A percentile compares a stretch with the other conserved stretches of the same genome.
phyloP scores from a whole-genome alignment of 2,113 vertebrate species.

The Microcebus griseorufus region DNA sequence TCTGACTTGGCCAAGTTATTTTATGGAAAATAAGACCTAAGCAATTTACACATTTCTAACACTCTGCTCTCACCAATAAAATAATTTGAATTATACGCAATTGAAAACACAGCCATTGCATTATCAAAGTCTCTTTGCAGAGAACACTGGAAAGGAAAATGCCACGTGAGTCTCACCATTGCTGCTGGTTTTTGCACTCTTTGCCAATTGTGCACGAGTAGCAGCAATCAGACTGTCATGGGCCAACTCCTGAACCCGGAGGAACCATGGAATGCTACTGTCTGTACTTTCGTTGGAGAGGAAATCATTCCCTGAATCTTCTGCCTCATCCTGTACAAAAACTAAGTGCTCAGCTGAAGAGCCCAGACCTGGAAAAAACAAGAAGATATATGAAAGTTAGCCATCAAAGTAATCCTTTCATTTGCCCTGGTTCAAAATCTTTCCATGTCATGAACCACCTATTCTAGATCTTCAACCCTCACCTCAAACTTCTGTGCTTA shows the following conservation, averaged over 20 bases:
- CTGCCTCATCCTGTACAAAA: constrained; percentile 93
- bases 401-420: not conserved
- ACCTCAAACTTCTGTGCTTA: constrained; percentile 5
- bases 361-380: constrained; percentile 88
- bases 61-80: constrained; percentile 33
- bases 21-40: constrained; percentile 5
- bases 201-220: constrained; percentile 95
- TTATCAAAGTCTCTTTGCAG: not conserved
- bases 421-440: not conserved
- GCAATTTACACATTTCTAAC: not conserved
- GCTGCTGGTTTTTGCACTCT: constrained; percentile 92
- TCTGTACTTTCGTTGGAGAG: constrained; percentile 91
- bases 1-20: not conserved
- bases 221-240: constrained; percentile 98
- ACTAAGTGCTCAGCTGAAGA: constrained; percentile 95
- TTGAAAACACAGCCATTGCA: not conserved
- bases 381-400: not conserved
- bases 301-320: constrained; percentile 92
- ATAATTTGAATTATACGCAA: not conserved
- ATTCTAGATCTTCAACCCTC: not conserved
- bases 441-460: not conserved
- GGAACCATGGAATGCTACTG: constrained; percentile 96
- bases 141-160: not conserved
- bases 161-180: constrained; percentile 85
- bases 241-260: constrained; percentile 96